These are phyloP conservation scores for Spodoptera littoralis DNA, from an alignment of 2,888 invertebrate genomes.

Conservation along the genomic window DNA sequence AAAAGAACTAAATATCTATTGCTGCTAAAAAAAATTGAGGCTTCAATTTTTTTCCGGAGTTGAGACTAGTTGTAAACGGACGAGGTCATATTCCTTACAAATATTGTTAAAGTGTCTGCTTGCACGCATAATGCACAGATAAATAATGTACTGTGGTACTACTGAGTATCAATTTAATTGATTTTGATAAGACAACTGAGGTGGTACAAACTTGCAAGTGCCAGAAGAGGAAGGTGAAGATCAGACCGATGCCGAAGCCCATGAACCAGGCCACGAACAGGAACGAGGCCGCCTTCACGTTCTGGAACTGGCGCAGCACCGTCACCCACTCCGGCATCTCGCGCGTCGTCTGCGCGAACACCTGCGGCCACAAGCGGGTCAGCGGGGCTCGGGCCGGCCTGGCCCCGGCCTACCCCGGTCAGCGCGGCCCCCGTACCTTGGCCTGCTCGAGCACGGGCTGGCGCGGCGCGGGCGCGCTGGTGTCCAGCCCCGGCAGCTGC, in stretches of 20 bases:
- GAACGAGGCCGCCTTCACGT: slow-evolving; percentile 96
- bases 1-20: too few relatives aligned
- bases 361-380: slow-evolving; percentile 71
- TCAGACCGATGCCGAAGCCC: slow-evolving; percentile 99
- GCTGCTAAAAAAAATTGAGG: too few relatives aligned
- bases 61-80: too few relatives aligned
- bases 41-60: too few relatives aligned
- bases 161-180: neutral
- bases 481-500: slow-evolving; percentile 93
- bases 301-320: slow-evolving; percentile 96
- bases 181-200: neutral
- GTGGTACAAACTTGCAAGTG: slow-evolving; percentile 93
- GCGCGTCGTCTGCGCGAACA: slow-evolving; percentile 96
- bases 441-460: slow-evolving; percentile 70
- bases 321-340: slow-evolving; percentile 98
- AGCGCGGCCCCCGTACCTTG: slow-evolving; percentile 53
- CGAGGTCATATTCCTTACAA: too few relatives aligned
- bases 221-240: slow-evolving; percentile 99
- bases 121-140: too few relatives aligned
- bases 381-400: slow-evolving; percentile 19
- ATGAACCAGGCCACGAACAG: slow-evolving; percentile 99
- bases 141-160: neutral
- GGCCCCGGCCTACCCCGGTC: neutral
- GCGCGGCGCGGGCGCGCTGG: slow-evolving; percentile 85
- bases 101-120: too few relatives aligned